Conservation (phyloP, 2,797 vertebrate species). For the Florisuga fusca region DNA sequence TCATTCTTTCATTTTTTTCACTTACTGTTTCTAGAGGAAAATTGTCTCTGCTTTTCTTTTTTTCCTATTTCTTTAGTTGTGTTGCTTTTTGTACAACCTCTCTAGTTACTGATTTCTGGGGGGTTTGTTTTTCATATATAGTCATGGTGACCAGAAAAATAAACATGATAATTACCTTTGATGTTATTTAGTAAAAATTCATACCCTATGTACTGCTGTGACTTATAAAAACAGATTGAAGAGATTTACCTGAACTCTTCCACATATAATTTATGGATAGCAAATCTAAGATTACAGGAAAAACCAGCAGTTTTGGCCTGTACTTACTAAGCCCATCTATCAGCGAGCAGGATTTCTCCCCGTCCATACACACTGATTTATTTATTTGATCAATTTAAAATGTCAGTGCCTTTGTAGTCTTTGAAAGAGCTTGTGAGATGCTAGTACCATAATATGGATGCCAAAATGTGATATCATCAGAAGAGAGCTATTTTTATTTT, state of each 20-base stretch:
- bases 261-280: not conserved
- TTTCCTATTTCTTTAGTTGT: not conserved
- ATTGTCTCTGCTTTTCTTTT: not conserved
- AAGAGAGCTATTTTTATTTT: not conserved
- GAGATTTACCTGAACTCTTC: not conserved
- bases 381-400: not conserved
- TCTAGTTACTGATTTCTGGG: not conserved
- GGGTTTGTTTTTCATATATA: not conserved
- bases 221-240: not conserved
- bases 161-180: not conserved
- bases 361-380: not conserved
- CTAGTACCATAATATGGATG: not conserved
- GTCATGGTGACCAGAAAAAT: not conserved
- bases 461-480: not conserved
- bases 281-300: not conserved
- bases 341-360: slow-evolving; percentile 12
- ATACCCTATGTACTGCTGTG: not conserved
- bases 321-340: not conserved
- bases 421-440: not conserved
- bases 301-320: not conserved
- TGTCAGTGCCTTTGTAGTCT: not conserved
- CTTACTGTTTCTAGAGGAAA: not conserved
- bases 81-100: not conserved
- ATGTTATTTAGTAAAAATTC: not conserved
- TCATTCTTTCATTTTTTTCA: not conserved